Conservation (phyloP, 2,888 invertebrate species). For the Norana najaformis region DNA sequence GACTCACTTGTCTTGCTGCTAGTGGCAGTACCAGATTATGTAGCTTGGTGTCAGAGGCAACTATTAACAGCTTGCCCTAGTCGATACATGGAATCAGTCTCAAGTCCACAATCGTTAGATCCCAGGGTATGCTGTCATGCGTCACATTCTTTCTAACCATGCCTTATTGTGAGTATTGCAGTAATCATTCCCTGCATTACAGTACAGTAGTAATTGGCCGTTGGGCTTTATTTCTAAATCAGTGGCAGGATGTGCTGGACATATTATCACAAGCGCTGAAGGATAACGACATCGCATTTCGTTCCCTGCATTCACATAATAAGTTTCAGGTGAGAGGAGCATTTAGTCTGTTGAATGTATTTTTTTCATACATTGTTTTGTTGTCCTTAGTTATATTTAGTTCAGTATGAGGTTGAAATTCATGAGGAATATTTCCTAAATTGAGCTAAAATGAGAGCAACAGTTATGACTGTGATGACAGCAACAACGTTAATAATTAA, state of each 20-base stretch:
- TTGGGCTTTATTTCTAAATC: slow-evolving; percentile 27
- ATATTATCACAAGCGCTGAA: slow-evolving; percentile 67
- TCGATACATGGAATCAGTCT: not conserved
- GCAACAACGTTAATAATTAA: no score
- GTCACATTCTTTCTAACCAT: not conserved
- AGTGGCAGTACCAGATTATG: not conserved
- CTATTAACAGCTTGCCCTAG: not conserved
- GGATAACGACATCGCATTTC: slow-evolving; percentile 66
- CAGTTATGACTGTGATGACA: no score
- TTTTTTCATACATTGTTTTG: no score
- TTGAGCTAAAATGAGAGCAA: no score
- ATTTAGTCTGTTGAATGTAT: no score
- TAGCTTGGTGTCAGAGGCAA: not conserved
- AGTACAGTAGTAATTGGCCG: not conserved
- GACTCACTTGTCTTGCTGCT: no score
- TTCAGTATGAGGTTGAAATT: no score
- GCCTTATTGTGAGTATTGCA: not conserved
- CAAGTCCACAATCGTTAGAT: not conserved
- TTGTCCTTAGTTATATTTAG: no score
- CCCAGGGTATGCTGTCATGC: not conserved
- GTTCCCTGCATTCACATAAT: slow-evolving; percentile 55
- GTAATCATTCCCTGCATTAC: not conserved
- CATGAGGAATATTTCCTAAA: no score
- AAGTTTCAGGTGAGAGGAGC: slow-evolving; percentile 61
- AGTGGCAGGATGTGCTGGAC: slow-evolving; percentile 65